Conservation (phyloP, 2,113 vertebrate genomes). For the Brachyistius frenatus region DNA sequence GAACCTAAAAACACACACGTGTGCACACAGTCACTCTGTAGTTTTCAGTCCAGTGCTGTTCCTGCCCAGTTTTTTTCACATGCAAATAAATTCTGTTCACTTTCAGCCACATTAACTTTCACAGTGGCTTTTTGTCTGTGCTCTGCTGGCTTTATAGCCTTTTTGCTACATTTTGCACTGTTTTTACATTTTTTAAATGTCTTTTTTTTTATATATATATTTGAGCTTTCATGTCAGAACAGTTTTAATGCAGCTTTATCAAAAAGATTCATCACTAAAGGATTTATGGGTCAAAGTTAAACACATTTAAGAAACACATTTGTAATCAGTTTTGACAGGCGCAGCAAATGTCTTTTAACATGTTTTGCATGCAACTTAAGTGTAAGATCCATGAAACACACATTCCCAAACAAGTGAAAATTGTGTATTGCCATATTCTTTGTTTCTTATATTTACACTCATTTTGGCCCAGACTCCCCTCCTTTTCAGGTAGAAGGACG, state of each 20-base stretch:
- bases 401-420: conserved; percentile 2
- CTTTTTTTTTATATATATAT: background rate
- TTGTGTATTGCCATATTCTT: background rate
- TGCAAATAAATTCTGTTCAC: conserved; percentile 48
- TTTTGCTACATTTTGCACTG: conserved; percentile 1
- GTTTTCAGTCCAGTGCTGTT: conserved; percentile 43
- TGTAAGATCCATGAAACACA: conserved; percentile 16
- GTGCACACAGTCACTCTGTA: conserved; percentile 28
- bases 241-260: conserved; percentile 27
- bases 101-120: conserved; percentile 45
- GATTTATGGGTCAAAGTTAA: conserved; percentile 44
- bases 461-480: too few relatives aligned
- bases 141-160: background rate
- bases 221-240: conserved; percentile 13
- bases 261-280: conserved; percentile 32
- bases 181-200: background rate
- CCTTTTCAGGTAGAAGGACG: too few relatives aligned
- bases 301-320: conserved; percentile 45
- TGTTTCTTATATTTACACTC: conserved; percentile 7
- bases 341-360: conserved; percentile 36
- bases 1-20: conserved; percentile 52
- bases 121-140: conserved; percentile 8
- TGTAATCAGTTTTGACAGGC: conserved; percentile 45
- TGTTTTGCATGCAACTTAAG: conserved; percentile 23
- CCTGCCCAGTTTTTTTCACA: conserved; percentile 58